Base-by-base conservation (phyloP, 2,113 vertebrate genomes). In the Caracal caracal region DNA sequence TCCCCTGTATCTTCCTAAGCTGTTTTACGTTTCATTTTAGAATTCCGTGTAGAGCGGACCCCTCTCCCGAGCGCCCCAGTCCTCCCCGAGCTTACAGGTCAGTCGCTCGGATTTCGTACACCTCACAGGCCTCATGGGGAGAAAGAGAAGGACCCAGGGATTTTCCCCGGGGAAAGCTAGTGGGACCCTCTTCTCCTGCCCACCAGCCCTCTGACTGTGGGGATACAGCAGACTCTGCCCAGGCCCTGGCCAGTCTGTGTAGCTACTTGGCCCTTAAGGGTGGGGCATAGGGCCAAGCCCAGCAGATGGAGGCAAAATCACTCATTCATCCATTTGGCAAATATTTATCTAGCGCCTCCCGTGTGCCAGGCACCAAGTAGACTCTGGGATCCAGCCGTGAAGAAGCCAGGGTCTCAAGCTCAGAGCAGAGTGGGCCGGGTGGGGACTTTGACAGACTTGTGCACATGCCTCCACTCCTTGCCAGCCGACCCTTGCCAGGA, bases 31-130 rank as follows among this genome's bases (percentile, higher is more conserved):
- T 99, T 99, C 99, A 86, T 99, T 99, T 99, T 99, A 99, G 99
- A 99, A 98, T 99, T 99, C 99, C 99, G 99, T 99, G 99, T 99
- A 99, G 99, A 99, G 99, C 99, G 99, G 99, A 99, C 99, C 99
- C 99, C 99, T 99, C 99, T 99, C 99, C 99, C 99, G 99, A 99
- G 99, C 99, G 99, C 99, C 99, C 99, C 99, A 99, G 99, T 99
- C 98, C 99, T 99, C 99, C 99, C 99, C 98, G 99, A 99, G 99
- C 99, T 99, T 98, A 99, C 99, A 99, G 99, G 99, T 99, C 99
- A 99, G 99, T 99, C 98, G 98, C 97, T 49, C 98, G 98, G 98
- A 98, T 99, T 99, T 99, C 98, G 97, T 99, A 98, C 98, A 96
- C 98, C 99, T 99, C 99, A 98, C 98, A 99, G 98, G 98, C 99